A percentile compares a stretch with the other conserved stretches of the same genome.
Evolutionary conservation across 30 jellyfish, hydroid and myxozoan genomes (phyloP).

Genomic region (Aurelia aurita complex sp. Pacific): DNA sequence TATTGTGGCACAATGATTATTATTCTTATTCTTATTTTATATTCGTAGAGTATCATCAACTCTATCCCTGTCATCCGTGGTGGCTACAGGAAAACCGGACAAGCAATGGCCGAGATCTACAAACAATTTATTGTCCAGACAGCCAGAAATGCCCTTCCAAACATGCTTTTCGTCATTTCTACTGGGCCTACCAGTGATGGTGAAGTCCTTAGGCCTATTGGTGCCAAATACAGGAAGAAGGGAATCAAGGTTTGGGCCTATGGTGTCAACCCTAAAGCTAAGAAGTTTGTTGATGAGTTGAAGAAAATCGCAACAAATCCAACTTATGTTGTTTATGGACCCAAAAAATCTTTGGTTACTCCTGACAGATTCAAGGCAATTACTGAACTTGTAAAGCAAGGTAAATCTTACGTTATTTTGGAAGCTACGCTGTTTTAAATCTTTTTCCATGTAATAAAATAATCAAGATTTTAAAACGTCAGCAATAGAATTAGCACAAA

Average conservation of each 20-base stretch:
- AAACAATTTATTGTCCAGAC: slow-evolving; percentile 34
- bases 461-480: too few relatives aligned
- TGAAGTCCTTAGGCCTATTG: slow-evolving; percentile 17
- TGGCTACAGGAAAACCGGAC: slow-evolving; percentile 59
- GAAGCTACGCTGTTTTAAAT: too few relatives aligned
- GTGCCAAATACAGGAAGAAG: slow-evolving; percentile 27
- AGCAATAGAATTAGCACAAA: too few relatives aligned
- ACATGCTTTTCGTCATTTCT: slow-evolving; percentile 48
- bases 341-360: slow-evolving; percentile 46
- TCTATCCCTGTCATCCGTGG: slow-evolving; percentile 53
- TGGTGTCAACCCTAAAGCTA: slow-evolving; percentile 65
- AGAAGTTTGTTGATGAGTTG: slow-evolving; percentile 45
- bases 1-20: neutral
- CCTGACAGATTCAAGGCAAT: slow-evolving; percentile 72
- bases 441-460: too few relatives aligned
- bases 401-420: neutral
- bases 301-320: slow-evolving; percentile 33
- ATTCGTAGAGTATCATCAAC: slow-evolving; percentile 40
- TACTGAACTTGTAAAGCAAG: slow-evolving; percentile 44
- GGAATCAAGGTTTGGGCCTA: slow-evolving; percentile 49
- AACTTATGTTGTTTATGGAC: slow-evolving; percentile 45
- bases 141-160: slow-evolving; percentile 42
- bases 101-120: slow-evolving; percentile 56
- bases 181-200: slow-evolving; percentile 76
- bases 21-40: neutral